These are phyloP conservation scores for Odocoileus virginianus DNA, from an alignment of 2,113 vertebrate genomes.

Conservation along the genomic window DNA sequence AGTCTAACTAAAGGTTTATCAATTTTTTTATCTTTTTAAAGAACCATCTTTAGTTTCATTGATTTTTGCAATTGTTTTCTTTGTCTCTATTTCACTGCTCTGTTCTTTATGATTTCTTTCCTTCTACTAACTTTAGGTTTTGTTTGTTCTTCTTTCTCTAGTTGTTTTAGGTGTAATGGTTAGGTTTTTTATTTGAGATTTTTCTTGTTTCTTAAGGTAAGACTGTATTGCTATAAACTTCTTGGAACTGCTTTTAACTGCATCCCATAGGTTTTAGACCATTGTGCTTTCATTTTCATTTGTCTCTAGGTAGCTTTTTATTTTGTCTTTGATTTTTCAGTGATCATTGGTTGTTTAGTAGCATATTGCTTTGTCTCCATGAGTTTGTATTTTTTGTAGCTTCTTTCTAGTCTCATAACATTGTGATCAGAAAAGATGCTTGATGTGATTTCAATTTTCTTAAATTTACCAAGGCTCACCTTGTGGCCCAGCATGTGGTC, in stretches of 20 bases:
- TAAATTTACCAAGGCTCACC: neutral
- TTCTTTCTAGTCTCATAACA: neutral
- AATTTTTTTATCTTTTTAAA: neutral
- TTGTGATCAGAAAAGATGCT: neutral
- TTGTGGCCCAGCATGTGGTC: neutral
- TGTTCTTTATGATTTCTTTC: neutral
- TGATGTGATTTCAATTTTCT: neutral
- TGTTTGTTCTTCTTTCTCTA: neutral
- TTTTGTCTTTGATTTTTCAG: neutral
- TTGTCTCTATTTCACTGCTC: neutral
- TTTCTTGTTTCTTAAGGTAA: neutral
- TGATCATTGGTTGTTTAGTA: neutral
- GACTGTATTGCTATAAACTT: neutral
- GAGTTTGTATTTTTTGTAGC: neutral
- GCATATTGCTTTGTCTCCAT: neutral
- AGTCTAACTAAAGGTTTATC: neutral
- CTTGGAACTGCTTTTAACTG: neutral
- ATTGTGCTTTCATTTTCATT: neutral
- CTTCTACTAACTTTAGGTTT: neutral
- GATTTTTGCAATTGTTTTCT: neutral
- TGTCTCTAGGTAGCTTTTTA: neutral
- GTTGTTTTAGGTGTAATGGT: neutral
- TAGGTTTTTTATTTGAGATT: neutral
- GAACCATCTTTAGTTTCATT: neutral
- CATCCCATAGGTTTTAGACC: neutral